Conservation (phyloP, 2,797 vertebrate species). For the Spinus olivaceus region DNA sequence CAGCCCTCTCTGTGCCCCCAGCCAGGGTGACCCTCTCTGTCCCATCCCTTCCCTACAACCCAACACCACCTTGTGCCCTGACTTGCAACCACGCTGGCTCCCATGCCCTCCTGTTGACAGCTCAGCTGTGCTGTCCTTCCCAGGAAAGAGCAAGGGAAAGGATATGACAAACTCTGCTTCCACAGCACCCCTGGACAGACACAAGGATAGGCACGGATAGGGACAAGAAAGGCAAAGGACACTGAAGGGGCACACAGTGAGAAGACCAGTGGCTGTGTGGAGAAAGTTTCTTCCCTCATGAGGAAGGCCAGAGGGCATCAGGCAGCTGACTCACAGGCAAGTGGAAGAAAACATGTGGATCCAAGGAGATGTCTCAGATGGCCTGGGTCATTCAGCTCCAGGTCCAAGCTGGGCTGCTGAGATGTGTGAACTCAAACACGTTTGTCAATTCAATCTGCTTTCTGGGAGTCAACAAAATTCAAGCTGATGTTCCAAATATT, state of each 20-base stretch:
- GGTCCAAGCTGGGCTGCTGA: not conserved
- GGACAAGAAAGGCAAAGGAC: not conserved
- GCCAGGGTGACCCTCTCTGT: not conserved
- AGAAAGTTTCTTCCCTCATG: not conserved
- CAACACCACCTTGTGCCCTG: not conserved
- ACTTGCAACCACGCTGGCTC: accelerated
- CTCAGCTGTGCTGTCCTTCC: not conserved
- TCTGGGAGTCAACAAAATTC: slow-evolving; percentile 1
- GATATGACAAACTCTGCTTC: not conserved
- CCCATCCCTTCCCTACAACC: not conserved
- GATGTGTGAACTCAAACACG: not conserved
- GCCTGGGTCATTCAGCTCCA: not conserved
- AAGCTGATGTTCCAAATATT: slow-evolving; percentile 5
- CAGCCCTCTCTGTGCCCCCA: not conserved
- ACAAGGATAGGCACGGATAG: accelerated
- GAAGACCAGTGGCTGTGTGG: not conserved
- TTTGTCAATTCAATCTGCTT: not conserved
- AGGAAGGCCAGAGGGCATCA: not conserved
- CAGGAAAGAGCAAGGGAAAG: not conserved
- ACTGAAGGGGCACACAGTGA: not conserved
- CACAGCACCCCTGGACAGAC: accelerated
- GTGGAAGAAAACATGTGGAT: not conserved
- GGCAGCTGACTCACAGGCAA: not conserved
- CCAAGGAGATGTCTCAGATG: not conserved
- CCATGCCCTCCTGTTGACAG: not conserved